A percentile compares a stretch with the other conserved stretches of the same genome.
Evolutionary conservation across 2,797 vertebrate species (phyloP).

Genomic region (Centropyge bicolor): DNA sequence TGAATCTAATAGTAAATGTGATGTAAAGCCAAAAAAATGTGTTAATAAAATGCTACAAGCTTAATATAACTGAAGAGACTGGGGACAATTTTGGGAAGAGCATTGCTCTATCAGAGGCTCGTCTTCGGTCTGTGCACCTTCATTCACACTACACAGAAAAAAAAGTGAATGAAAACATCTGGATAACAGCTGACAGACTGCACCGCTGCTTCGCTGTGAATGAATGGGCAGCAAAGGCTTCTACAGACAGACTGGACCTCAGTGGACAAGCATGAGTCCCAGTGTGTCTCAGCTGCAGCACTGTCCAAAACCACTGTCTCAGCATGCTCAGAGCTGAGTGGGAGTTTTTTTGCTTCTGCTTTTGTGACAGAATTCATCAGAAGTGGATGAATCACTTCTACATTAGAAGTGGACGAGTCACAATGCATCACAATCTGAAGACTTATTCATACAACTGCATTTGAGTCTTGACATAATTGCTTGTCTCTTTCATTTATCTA

Average conservation of each 20-base stretch:
- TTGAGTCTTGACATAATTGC: not conserved
- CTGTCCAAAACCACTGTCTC: not conserved
- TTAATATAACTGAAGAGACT: not conserved
- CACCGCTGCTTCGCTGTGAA: not conserved
- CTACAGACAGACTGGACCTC: not conserved
- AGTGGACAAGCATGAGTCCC: not conserved
- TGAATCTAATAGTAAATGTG: not conserved
- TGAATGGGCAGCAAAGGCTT: not conserved
- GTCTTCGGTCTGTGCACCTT: not conserved
- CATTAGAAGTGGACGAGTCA: not conserved
- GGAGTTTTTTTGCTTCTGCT: not conserved
- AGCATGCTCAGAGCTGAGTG: not conserved
- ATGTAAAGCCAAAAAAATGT: not conserved
- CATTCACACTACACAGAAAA: not conserved
- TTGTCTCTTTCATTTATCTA: no score
- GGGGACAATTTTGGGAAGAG: not conserved
- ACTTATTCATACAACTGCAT: not conserved
- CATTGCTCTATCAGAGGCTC: not conserved
- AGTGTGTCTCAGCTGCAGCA: not conserved
- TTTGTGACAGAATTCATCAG: not conserved
- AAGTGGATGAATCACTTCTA: not conserved
- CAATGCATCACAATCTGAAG: not conserved
- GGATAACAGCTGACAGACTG: not conserved
- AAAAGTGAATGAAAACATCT: not conserved
- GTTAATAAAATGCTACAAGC: not conserved